Conservation (phyloP, 2,113 vertebrate genomes). For the Dunckerocampus dactyliophorus region DNA sequence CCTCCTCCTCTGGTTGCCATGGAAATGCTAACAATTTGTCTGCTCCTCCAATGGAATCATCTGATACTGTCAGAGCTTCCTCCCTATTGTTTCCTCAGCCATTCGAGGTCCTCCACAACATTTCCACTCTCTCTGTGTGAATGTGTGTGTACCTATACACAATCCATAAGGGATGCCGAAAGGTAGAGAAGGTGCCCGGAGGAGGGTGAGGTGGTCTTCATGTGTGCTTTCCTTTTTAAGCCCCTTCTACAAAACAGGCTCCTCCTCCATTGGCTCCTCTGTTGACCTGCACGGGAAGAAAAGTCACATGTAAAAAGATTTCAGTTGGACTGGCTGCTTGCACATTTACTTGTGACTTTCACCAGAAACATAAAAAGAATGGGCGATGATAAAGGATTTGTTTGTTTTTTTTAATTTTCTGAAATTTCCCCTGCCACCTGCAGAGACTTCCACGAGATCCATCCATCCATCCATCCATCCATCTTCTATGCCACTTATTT, state of each 20-base stretch:
- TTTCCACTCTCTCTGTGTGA: constrained; percentile 11
- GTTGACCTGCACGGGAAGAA: constrained; percentile 41
- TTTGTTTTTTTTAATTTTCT: too few species aligned
- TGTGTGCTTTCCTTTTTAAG: constrained; percentile 34
- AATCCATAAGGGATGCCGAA: constrained; percentile 31
- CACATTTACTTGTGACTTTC: too few species aligned
- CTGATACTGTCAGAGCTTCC: constrained; percentile 12
- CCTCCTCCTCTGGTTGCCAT: constrained; percentile 30
- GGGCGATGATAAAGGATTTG: too few species aligned
- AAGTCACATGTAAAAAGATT: not conserved
- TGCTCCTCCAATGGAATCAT: constrained; percentile 31
- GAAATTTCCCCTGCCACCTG: too few species aligned
- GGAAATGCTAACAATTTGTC: constrained; percentile 56
- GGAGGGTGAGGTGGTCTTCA: constrained; percentile 45
- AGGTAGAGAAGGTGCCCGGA: constrained; percentile 49
- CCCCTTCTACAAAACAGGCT: constrained; percentile 65
- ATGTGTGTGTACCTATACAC: constrained; percentile 24
- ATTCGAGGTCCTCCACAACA: constrained; percentile 27
- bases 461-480: too few species aligned
- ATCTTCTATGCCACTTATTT: too few species aligned
- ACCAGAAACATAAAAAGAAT: too few species aligned
- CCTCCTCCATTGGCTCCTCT: constrained; percentile 68
- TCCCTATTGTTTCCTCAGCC: constrained; percentile 30
- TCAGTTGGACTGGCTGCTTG: not conserved
- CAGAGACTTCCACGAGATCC: too few species aligned